Percentiles rank a stretch among this genome's conserved stretches.
Evolutionary conservation across 2,797 vertebrate species (phyloP).

Genomic region (Anguilla pacifica): DNA sequence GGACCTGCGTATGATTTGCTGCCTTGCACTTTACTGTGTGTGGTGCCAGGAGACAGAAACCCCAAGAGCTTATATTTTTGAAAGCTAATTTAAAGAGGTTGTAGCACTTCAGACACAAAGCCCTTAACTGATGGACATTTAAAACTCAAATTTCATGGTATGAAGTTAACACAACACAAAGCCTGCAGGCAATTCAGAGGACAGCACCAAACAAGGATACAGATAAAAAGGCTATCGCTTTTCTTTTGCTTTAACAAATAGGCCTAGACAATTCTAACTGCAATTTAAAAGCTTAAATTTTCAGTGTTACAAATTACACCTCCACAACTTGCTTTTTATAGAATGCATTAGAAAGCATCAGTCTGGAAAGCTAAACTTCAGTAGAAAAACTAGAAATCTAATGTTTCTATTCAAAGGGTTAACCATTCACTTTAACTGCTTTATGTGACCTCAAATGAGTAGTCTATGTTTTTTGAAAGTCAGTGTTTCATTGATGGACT

Average conservation of each 20-base stretch:
- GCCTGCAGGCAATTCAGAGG: not conserved
- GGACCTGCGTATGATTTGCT: not conserved
- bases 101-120: not conserved
- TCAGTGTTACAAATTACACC: slow-evolving; percentile 43
- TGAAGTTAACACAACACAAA: not conserved
- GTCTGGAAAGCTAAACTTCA: not conserved
- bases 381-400: not conserved
- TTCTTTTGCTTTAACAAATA: not conserved
- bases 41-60: not conserved
- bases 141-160: not conserved
- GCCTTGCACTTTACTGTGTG: not conserved
- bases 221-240: not conserved
- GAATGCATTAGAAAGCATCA: slow-evolving; percentile 46
- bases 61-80: not conserved
- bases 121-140: not conserved
- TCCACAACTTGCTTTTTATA: slow-evolving; percentile 44
- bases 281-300: slow-evolving; percentile 42
- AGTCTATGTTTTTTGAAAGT: not conserved
- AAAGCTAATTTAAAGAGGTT: not conserved
- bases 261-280: not conserved
- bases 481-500: not conserved
- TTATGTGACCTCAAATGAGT: not conserved
- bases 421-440: not conserved
- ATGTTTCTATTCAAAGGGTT: not conserved
- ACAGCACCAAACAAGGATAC: not conserved